phyloP scores from a whole-genome alignment of 2,888 invertebrate genomes.

The Cosmopolites sordidus region DNA sequence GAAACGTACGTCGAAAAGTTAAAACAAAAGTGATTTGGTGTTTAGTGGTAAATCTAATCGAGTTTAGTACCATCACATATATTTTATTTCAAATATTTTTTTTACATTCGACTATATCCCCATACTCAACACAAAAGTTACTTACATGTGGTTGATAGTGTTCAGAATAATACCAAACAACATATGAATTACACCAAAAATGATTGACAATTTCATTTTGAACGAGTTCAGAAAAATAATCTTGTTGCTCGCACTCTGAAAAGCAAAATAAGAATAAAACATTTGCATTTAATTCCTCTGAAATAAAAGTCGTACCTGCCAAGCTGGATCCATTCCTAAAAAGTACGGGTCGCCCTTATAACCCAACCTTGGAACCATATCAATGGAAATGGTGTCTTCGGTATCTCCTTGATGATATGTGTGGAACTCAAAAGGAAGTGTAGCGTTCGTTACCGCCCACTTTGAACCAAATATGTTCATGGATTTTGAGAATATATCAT shows the following conservation, averaged over 20 bases:
- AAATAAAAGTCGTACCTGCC: constrained; percentile 58
- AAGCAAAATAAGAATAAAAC: constrained; percentile 35
- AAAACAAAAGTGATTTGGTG: no score
- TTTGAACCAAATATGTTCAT: constrained; percentile 67
- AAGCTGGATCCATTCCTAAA: constrained; percentile 70
- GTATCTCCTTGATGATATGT: no score
- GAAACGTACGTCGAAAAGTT: no score
- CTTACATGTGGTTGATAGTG: constrained; percentile 69
- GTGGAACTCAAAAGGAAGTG: no score
- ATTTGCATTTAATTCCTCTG: no score
- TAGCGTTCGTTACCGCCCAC: constrained; percentile 50
- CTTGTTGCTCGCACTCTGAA: constrained; percentile 67
- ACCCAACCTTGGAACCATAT: constrained; percentile 48
- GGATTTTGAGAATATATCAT: constrained; percentile 73
- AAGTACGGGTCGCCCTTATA: constrained; percentile 57
- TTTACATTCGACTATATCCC: no score
- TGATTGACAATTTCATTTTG: constrained; percentile 95
- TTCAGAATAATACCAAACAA: constrained; percentile 86
- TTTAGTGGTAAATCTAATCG: no score
- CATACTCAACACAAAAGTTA: constrained; percentile 30
- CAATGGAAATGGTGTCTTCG: constrained; percentile 33
- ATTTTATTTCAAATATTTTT: constrained; percentile 2
- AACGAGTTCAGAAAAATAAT: constrained; percentile 92
- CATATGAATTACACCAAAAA: constrained; percentile 92
- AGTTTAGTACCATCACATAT: constrained; percentile 11